phyloP scores from a whole-genome alignment of 2,113 vertebrate species.

The Pterocles gutturalis region DNA sequence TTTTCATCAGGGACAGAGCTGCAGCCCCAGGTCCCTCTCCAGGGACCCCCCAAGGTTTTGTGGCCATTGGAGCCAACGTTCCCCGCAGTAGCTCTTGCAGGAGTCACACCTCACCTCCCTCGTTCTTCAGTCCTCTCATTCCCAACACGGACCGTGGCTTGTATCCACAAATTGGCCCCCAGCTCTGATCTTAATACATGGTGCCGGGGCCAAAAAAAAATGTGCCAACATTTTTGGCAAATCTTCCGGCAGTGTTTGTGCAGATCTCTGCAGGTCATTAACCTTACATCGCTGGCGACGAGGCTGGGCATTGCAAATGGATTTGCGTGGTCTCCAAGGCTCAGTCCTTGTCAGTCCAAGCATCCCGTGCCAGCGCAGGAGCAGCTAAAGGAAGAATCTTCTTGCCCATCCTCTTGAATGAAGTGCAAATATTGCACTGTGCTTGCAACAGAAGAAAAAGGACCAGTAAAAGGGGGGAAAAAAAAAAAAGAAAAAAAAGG shows the following conservation, averaged over 20 bases:
- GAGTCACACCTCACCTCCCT: neutral
- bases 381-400: neutral
- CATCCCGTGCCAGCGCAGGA: neutral
- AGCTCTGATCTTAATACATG: neutral
- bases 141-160: fast-evolving
- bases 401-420: neutral
- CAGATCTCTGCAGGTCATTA: constrained; percentile 59
- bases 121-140: neutral
- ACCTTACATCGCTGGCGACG: neutral
- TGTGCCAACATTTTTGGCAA: constrained; percentile 16
- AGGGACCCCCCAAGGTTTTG: neutral
- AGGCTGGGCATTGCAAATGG: neutral
- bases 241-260: neutral
- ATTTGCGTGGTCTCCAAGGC: neutral
- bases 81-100: neutral
- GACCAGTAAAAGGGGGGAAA: neutral
- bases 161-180: neutral
- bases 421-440: neutral
- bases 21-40: neutral
- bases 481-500: neutral
- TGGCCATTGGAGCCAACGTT: fast-evolving
- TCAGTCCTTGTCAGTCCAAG: neutral
- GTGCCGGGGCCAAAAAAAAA: constrained; percentile 27
- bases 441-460: neutral
- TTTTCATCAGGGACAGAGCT: neutral